Conservation (phyloP, 1,140 invertebrate species). For the Zaprionus ornatus region DNA sequence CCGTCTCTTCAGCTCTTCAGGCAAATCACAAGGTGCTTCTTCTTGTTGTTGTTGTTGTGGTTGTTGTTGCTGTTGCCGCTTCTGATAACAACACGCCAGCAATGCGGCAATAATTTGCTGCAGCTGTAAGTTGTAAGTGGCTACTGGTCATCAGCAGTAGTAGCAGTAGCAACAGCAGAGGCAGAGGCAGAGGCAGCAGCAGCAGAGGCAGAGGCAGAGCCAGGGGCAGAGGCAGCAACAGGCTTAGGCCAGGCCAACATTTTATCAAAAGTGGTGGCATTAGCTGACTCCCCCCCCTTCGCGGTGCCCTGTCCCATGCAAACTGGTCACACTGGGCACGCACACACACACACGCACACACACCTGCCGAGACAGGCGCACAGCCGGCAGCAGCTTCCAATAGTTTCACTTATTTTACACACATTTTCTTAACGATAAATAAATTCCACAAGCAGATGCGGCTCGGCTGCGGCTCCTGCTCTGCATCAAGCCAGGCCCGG, state of each 20-base stretch:
- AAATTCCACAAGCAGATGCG: slow-evolving; percentile 80
- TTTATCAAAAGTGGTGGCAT: slow-evolving; percentile 80
- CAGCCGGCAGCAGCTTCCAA: slow-evolving; percentile 60
- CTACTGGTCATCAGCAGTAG: slow-evolving; percentile 71
- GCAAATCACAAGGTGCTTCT: slow-evolving; percentile 2
- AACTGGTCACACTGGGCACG: slow-evolving; percentile 69
- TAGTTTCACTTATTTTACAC: slow-evolving; percentile 81
- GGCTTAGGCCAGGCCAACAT: slow-evolving; percentile 74
- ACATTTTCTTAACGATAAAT: slow-evolving; percentile 81
- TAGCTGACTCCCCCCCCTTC: slow-evolving; percentile 39
- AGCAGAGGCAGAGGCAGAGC: slow-evolving; percentile 11
- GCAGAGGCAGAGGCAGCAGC: slow-evolving; percentile 29
- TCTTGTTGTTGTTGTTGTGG: slow-evolving; percentile 28
- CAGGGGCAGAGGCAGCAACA: slow-evolving; percentile 42
- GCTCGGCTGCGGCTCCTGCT: slow-evolving; percentile 31
- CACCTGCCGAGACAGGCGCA: slow-evolving; percentile 28
- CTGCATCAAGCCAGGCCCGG: slow-evolving; percentile 39
- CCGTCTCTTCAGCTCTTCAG: neutral
- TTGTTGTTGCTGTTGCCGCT: slow-evolving; percentile 37
- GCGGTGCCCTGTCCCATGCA: slow-evolving; percentile 16
- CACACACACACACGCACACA: slow-evolving; percentile 11
- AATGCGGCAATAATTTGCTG: slow-evolving; percentile 79
- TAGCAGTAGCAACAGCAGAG: slow-evolving; percentile 43
- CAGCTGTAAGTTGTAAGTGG: slow-evolving; percentile 53
- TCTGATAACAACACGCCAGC: slow-evolving; percentile 78